These are phyloP conservation scores for Piaya cayana DNA, from an alignment of 2,113 vertebrate species.

Conservation along the genomic window DNA sequence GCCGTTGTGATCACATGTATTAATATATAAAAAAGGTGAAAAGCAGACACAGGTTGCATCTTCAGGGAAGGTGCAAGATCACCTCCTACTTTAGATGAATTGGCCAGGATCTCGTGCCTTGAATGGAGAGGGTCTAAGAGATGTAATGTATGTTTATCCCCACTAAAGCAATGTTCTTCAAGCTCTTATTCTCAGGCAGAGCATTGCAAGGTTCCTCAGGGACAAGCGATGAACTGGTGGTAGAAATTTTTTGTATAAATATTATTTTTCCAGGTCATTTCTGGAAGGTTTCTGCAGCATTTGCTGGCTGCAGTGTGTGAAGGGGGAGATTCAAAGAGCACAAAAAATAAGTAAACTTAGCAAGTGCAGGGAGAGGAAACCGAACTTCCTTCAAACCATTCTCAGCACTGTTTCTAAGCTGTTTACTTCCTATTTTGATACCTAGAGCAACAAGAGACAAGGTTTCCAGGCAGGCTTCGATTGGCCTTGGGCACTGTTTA, in stretches of 20 bases:
- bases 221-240: not conserved
- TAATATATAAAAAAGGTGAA: not conserved
- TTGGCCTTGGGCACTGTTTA: conserved; percentile 75
- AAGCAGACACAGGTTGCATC: not conserved
- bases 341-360: conserved; percentile 64
- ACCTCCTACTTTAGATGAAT: not conserved
- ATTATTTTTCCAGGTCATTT: not conserved
- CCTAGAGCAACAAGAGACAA: conserved; percentile 76
- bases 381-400: conserved; percentile 74
- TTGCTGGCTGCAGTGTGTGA: not conserved
- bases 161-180: not conserved
- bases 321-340: conserved; percentile 45
- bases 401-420: conserved; percentile 80
- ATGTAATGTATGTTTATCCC: not conserved
- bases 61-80: not conserved
- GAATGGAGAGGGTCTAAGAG: not conserved
- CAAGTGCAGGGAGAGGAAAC: conserved; percentile 76
- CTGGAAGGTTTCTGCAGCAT: not conserved
- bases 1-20: accelerated
- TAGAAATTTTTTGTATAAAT: not conserved
- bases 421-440: conserved; percentile 85
- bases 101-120: not conserved
- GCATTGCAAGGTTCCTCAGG: not conserved
- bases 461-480: conserved; percentile 59
- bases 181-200: not conserved